Evolutionary conservation across 2,113 vertebrate species (phyloP).

Genomic region (Coptodon bakossiorum): DNA sequence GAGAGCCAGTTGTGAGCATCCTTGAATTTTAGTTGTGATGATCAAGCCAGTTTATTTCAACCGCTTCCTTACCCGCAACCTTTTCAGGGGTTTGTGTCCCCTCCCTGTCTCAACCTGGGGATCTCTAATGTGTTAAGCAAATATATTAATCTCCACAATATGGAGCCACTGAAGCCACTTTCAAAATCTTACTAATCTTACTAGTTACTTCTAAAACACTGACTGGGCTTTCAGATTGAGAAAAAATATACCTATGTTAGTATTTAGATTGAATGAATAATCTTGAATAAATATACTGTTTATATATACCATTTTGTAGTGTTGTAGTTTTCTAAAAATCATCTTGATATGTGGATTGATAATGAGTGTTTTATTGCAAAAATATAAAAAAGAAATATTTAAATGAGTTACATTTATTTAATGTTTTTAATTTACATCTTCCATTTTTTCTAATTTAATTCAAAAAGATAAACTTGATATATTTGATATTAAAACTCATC

Average conservation of each 20-base stretch:
- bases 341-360: background rate
- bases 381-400: background rate
- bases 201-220: background rate
- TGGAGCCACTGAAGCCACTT: background rate
- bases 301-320: background rate
- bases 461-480: background rate
- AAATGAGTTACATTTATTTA: background rate
- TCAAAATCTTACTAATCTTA: background rate
- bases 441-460: background rate
- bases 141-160: background rate
- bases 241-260: background rate
- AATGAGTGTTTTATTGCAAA: background rate
- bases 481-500: background rate
- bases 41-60: background rate
- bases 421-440: accelerated
- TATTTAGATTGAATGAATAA: background rate
- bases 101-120: background rate
- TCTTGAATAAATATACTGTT: background rate
- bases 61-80: background rate
- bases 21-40: background rate
- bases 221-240: background rate
- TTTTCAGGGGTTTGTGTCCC: accelerated
- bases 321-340: background rate
- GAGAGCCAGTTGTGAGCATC: background rate
- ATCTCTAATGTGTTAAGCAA: accelerated